phyloP scores from a whole-genome alignment of 64 coral and sea anemone genomes.

The Cladopsammia gracilis region DNA sequence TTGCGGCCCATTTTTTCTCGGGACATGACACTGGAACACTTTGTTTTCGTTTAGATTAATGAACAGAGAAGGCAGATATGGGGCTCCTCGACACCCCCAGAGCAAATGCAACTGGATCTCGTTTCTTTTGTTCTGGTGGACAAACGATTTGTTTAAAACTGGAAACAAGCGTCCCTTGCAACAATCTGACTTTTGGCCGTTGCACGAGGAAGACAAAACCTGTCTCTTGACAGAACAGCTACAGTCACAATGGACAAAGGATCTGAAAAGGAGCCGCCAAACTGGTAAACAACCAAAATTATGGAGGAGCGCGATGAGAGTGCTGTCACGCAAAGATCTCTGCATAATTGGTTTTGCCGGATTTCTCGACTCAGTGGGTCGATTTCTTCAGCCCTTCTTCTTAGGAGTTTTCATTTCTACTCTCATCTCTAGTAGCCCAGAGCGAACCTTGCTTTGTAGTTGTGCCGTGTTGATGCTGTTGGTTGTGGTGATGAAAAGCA shows the following conservation, averaged over 20 bases:
- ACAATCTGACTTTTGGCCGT: conserved; percentile 42
- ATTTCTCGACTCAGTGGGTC: conserved; percentile 33
- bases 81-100: conserved; percentile 8
- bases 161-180: conserved; percentile 39
- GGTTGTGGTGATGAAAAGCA: conserved; percentile 46
- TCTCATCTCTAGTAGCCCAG: background rate
- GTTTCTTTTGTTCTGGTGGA: conserved; percentile 49
- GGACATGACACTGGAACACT: too few species aligned
- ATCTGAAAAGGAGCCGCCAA: background rate
- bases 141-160: conserved; percentile 36
- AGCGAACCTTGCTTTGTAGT: background rate
- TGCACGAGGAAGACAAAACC: conserved; percentile 46
- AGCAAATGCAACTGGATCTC: conserved; percentile 35
- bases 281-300: conserved; percentile 8
- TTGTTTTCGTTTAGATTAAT: background rate
- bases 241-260: conserved; percentile 19
- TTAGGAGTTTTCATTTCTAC: conserved; percentile 30
- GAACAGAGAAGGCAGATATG: background rate
- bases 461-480: conserved; percentile 28
- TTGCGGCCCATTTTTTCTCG: background rate
- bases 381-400: conserved; percentile 50
- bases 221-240: background rate
- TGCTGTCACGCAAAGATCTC: conserved; percentile 26
- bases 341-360: conserved; percentile 32
- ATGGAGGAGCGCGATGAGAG: conserved; percentile 35